Percentiles rank a stretch among this genome's conserved stretches.
Conservation (phyloP, 2,888 invertebrate species). For the Clostera curtula region DNA sequence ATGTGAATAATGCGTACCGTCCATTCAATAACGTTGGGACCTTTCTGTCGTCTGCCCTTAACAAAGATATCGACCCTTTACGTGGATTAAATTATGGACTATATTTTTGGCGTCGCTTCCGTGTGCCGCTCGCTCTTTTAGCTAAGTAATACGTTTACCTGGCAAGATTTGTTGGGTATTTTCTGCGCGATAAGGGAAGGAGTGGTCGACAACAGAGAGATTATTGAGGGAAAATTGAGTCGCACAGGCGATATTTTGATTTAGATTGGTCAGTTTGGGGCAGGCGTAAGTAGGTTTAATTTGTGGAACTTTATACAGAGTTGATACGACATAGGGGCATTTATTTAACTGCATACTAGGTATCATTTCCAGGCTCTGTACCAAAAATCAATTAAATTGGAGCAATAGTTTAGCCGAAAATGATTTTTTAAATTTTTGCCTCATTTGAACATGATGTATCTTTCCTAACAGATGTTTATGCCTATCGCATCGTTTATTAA, state of each 20-base stretch:
- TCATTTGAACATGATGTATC: no score
- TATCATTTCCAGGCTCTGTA: no score
- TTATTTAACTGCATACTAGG: no score
- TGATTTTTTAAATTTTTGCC: no score
- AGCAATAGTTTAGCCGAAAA: no score
- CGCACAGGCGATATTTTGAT: conserved; percentile 7
- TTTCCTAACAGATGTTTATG: no score
- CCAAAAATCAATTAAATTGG: no score
- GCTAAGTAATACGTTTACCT: conserved; percentile 42
- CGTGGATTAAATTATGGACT: conserved; percentile 60
- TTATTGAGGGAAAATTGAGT: conserved; percentile 43
- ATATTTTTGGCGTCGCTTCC: conserved; percentile 47
- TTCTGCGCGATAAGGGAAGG: conserved; percentile 35
- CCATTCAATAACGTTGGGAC: conserved; percentile 54
- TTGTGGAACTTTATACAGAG: not conserved
- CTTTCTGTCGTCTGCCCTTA: conserved; percentile 46
- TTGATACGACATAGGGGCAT: no score
- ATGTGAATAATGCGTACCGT: conserved; percentile 47
- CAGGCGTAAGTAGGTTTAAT: no score
- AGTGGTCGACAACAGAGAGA: conserved; percentile 32
- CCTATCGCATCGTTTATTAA: no score
- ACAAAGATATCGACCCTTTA: conserved; percentile 60
- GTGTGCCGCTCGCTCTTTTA: conserved; percentile 31
- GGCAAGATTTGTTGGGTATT: conserved; percentile 36
- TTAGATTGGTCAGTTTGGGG: not conserved